A percentile compares a stretch with the other conserved stretches of the same genome.
phyloP scores from a whole-genome alignment of 2,888 invertebrate species.

The Hydriomena furcata region DNA sequence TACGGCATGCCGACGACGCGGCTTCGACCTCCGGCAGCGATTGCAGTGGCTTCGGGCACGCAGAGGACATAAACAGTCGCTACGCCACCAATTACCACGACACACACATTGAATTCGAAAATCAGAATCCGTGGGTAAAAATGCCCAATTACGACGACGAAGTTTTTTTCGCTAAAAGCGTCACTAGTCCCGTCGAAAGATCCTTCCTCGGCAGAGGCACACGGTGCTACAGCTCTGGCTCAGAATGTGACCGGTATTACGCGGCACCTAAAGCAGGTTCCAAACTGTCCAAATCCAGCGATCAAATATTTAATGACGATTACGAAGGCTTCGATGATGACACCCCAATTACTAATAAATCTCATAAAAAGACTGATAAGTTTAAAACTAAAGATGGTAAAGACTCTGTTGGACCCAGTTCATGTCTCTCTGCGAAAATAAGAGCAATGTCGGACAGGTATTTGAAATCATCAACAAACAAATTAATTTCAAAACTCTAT shows the following conservation, averaged over 20 bases:
- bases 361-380: slow-evolving; percentile 78
- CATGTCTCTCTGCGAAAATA: slow-evolving; percentile 87
- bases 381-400: slow-evolving; percentile 72
- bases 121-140: slow-evolving; percentile 78
- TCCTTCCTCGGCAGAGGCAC: slow-evolving; percentile 68
- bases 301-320: slow-evolving; percentile 81
- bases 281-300: slow-evolving; percentile 79
- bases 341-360: slow-evolving; percentile 56
- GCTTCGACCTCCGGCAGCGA: slow-evolving; percentile 80
- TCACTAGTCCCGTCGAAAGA: slow-evolving; percentile 64
- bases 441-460: slow-evolving; percentile 89
- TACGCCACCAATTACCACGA: slow-evolving; percentile 64
- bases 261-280: slow-evolving; percentile 71
- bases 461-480: slow-evolving; percentile 87
- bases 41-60: slow-evolving; percentile 78
- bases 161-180: slow-evolving; percentile 70
- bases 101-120: slow-evolving; percentile 74
- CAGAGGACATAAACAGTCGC: slow-evolving; percentile 70
- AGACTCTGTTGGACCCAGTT: slow-evolving; percentile 80
- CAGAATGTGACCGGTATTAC: slow-evolving; percentile 77
- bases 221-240: slow-evolving; percentile 78
- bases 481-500: slow-evolving; percentile 87
- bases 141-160: slow-evolving; percentile 77
- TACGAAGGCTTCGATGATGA: slow-evolving; percentile 66
- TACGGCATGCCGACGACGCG: slow-evolving; percentile 76